Base-by-base conservation (phyloP, 2,113 vertebrate genomes). In the Cynoglossus semilaevis region DNA sequence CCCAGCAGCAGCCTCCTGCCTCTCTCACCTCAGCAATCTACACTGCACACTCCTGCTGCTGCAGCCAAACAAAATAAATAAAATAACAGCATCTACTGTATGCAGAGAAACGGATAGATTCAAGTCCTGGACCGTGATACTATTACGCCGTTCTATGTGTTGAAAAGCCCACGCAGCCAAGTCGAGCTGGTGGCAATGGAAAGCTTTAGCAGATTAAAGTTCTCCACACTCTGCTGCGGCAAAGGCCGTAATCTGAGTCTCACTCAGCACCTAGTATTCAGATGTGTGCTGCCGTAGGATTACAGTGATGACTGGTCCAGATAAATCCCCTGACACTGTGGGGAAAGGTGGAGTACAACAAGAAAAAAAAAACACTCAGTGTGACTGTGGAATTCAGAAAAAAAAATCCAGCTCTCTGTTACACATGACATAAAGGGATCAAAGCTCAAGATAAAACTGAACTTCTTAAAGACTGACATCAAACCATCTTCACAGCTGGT, bases 151-250 rank as follows among this genome's bases (percentile, higher is more conserved):
- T 46, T 56, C 49, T 15, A 29, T 58, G 58, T 4, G 40, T 54
- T 35, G 41, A 37, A 55, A 46, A 51, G 35, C 34, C 38, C 54
- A 22, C 38, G 57, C 77, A 36, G 53, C 38, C 5, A n/a, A 61
- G 17, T 59, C 54, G 18, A 50, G 38, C 15, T 60, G 1, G 64
- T 56, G 68, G 57, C 66, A 67, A 53, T 43, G 63, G 46, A 58
- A 67, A 16, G 82, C 56, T 84, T 74, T 63, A 77, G 61, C 53
- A 74, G 85, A 85, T 87, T 84, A 77, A 76, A 59, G 64, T 59
- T 70, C 54, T 55, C 43, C 54, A 65, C 62, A 75, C 74, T 81
- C 63, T 46, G 69, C 43, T 63, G 52, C 65, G 63, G 72, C 65
- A 48, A 61, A 68, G 50, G 52, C 67, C 48, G 57, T 83, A 85